A percentile compares a stretch with the other conserved stretches of the same genome.
Evolutionary conservation across 2,113 vertebrate genomes (phyloP).

Genomic region (Prietella phreatophila): DNA sequence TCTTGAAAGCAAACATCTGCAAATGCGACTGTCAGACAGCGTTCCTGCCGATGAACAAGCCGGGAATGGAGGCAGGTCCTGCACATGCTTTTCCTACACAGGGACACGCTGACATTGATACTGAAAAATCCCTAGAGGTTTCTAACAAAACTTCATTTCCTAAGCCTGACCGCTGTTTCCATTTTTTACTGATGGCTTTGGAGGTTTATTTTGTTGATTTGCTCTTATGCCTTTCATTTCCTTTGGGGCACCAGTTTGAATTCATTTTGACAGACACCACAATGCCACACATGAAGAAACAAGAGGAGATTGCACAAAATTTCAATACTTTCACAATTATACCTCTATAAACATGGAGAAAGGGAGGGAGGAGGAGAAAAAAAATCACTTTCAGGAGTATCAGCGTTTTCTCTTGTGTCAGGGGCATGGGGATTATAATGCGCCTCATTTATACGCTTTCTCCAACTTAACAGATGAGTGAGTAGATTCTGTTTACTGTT

Average conservation of each 20-base stretch:
- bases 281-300: constrained; percentile 72
- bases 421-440: constrained; percentile 63
- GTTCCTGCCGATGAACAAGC: background rate
- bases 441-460: constrained; percentile 68
- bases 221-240: constrained; percentile 74
- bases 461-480: constrained; percentile 64
- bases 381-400: constrained; percentile 53
- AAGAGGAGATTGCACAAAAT: constrained; percentile 72
- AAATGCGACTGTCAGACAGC: background rate
- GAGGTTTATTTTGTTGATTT: constrained; percentile 75
- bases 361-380: background rate
- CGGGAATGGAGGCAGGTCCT: background rate
- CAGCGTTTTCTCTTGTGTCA: constrained; percentile 60
- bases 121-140: constrained; percentile 21
- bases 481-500: constrained; percentile 63
- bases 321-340: constrained; percentile 72
- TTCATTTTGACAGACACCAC: constrained; percentile 74
- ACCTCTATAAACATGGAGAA: constrained; percentile 66
- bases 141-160: constrained; percentile 30
- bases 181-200: constrained; percentile 59
- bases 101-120: constrained; percentile 20
- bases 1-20: background rate
- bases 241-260: constrained; percentile 77
- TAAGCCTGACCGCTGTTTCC: constrained; percentile 72
- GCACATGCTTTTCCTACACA: background rate